Evolutionary conservation across 2,113 vertebrate species (phyloP).

Genomic region (Columba livia): DNA sequence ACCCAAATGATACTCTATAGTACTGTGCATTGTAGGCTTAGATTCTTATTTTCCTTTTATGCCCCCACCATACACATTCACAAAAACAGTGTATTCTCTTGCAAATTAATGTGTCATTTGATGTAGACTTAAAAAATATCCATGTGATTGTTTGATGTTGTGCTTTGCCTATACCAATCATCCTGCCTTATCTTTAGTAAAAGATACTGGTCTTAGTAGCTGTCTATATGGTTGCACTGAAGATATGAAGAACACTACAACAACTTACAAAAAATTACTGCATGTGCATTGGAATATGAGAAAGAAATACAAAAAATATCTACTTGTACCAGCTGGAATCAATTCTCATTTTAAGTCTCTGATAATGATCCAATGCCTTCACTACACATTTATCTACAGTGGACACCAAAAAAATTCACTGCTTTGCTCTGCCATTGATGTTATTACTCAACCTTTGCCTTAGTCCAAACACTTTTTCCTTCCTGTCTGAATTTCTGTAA

Average conservation of each 20-base stretch:
- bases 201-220: neutral
- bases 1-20: neutral
- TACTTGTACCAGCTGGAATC: neutral
- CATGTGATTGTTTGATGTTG: neutral
- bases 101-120: neutral
- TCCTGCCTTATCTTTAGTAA: neutral
- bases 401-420: neutral
- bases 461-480: neutral
- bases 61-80: fast-evolving
- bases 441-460: neutral
- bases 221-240: neutral
- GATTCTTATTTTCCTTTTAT: neutral
- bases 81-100: neutral
- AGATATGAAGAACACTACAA: neutral
- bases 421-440: neutral
- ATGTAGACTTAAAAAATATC: neutral
- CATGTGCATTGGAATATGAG: neutral
- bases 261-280: neutral
- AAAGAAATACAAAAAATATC: neutral
- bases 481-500: neutral
- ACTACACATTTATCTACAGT: neutral
- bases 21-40: neutral
- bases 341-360: neutral
- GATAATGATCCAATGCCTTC: neutral
- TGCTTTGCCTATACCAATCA: neutral